Evolutionary conservation across 2,113 vertebrate genomes (phyloP).

Genomic region (Anser brachyrhynchus): DNA sequence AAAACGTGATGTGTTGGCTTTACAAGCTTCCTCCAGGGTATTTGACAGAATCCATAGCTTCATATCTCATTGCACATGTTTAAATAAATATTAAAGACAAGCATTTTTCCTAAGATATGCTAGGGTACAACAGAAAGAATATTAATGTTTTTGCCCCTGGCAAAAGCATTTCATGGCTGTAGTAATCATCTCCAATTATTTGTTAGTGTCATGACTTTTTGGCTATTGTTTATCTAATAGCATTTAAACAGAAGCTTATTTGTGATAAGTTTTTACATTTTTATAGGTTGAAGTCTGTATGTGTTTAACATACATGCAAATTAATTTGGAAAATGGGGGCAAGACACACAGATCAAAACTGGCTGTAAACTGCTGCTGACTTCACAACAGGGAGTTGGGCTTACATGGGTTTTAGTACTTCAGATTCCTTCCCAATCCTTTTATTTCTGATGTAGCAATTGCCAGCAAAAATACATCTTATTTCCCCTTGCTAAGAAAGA

Average conservation of each 20-base stretch:
- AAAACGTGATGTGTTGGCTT: background rate
- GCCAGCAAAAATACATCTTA: constrained; percentile 7
- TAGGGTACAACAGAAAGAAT: background rate
- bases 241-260: constrained; percentile 33
- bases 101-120: background rate
- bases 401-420: constrained; percentile 25
- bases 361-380: constrained; percentile 10
- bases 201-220: background rate
- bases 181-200: constrained; percentile 4
- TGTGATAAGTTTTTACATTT: constrained; percentile 5
- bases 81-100: constrained; percentile 9
- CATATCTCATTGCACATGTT: constrained; percentile 17
- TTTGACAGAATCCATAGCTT: constrained; percentile 36
- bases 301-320: constrained; percentile 18
- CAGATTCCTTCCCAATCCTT: constrained; percentile 7
- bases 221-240: background rate
- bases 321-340: constrained; percentile 19
- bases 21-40: background rate
- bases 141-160: constrained; percentile 16
- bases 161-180: constrained; percentile 21
- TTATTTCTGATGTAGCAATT: constrained; percentile 16
- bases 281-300: background rate
- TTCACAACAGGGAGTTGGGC: constrained; percentile 8
- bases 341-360: background rate
- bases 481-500: constrained; percentile 16